Conservation (phyloP, 2,888 invertebrate genomes). For the Agrotis exclamationis region DNA sequence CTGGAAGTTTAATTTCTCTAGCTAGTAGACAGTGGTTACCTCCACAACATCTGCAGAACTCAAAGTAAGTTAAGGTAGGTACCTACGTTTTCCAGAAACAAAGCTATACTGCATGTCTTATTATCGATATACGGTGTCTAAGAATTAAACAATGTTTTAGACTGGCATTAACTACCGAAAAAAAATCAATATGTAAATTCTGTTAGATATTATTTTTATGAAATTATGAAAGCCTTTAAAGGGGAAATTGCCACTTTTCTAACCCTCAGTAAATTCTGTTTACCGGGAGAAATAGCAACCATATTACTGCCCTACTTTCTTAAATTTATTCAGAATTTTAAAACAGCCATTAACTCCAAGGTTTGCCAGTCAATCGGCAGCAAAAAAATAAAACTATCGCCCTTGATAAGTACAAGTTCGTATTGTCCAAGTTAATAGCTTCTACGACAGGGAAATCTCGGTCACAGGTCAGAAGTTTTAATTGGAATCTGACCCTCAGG, state of each 20-base stretch:
- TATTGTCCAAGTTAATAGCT: conserved; percentile 33
- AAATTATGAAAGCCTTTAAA: background rate
- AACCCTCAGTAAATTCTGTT: background rate
- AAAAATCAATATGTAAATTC: no score
- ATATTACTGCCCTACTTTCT: background rate
- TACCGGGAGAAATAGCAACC: background rate
- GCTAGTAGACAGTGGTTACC: no score
- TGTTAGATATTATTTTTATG: no score
- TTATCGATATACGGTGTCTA: no score
- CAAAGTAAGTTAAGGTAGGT: no score
- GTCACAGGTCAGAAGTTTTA: conserved; percentile 33
- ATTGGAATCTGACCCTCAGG: conserved; percentile 37
- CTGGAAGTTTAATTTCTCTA: no score
- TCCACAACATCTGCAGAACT: no score
- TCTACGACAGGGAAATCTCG: conserved; percentile 27
- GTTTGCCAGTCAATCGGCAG: background rate
- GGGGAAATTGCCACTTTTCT: background rate
- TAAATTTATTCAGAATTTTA: background rate
- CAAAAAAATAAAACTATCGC: conserved; percentile 27
- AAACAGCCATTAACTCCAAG: conserved; percentile 13
- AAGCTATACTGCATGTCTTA: no score
- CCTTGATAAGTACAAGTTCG: conserved; percentile 5
- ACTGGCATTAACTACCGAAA: no score
- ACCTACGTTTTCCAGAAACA: no score
- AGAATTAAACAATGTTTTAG: no score